Evolutionary conservation across 2,797 vertebrate genomes (phyloP), one percentile per base, ranked within the genome.

Genomic region (Melanotaenia trifasciata): DNA sequence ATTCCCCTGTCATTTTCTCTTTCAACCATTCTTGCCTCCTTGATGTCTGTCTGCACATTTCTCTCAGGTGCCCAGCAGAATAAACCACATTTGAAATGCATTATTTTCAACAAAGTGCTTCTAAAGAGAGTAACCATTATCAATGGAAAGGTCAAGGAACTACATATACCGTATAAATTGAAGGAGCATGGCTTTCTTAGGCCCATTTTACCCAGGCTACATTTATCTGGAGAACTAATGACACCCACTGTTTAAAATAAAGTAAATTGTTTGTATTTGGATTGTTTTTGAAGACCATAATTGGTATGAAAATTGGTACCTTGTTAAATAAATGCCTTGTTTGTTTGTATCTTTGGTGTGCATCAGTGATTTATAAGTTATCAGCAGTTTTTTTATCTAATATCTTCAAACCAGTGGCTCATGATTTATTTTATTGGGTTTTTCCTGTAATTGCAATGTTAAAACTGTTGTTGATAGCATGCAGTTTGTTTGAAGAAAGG

Each of bases 71-170:
- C 62, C 67, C 35, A 35, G 63, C 62, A 79, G 77, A 72, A 73
- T 80, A 80, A 83, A 77, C 9, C 43, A 38, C 61, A 65, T 81
- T 67, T 72, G 24, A 26, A 67, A 81, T 67, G 32, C 54, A 65
- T 79, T 61, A 63, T 70, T 69, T 65, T 64, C 22, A 64, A 59
- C 61, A 36, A 63, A 32, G 40, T 53, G 71, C 51, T 36, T 79
- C 54, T 71, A 63, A 56, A 43, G 57, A 24, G 50, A 62, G 33
- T 45, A 35, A 32, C 65, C 32, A 64, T 18, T 61, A 30, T 16
- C 53, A 26, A 54, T 32, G 38, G 45, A 58, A 70, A 72, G 40
- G 43, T 58, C 3, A 10, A 40, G 50, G 32, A 40, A 56, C 18
- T 18, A 56, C n/a, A 45, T 32, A 54, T 65, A 35, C 38, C 13